phyloP scores from a whole-genome alignment of 2,797 vertebrate genomes.

The Sebastes ruberrimus region DNA sequence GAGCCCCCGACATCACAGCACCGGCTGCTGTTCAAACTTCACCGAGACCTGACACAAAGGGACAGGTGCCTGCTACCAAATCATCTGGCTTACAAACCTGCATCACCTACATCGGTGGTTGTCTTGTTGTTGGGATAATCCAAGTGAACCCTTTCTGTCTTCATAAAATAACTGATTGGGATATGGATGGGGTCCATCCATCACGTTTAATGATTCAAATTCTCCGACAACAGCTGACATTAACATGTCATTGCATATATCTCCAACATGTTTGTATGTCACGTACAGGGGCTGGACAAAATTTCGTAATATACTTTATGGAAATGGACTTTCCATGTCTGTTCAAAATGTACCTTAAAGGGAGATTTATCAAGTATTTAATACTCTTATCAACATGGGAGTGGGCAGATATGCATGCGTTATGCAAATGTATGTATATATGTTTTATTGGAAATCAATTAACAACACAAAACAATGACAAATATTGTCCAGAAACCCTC shows the following conservation, averaged over 20 bases:
- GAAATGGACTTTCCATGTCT: neutral
- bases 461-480: too few relatives aligned
- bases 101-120: conserved; percentile 8
- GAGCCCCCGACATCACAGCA: conserved; percentile 72
- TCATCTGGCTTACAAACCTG: conserved; percentile 36
- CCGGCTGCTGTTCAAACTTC: conserved; percentile 77
- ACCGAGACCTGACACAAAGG: conserved; percentile 67
- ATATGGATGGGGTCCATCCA: neutral
- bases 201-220: neutral
- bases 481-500: too few relatives aligned
- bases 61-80: conserved; percentile 61
- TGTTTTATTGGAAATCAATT: too few relatives aligned
- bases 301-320: neutral
- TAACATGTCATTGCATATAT: neutral
- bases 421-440: too few relatives aligned
- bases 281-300: neutral
- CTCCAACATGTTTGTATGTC: neutral
- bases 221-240: neutral
- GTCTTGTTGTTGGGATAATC: neutral
- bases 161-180: neutral
- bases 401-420: fast-evolving
- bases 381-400: too few relatives aligned
- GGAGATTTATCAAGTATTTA: too few relatives aligned
- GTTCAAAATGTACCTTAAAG: too few relatives aligned
- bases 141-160: neutral